These are phyloP conservation scores for Rhabdophis nuchalis DNA, from an alignment of 2,797 vertebrate species.

Conservation along the genomic window DNA sequence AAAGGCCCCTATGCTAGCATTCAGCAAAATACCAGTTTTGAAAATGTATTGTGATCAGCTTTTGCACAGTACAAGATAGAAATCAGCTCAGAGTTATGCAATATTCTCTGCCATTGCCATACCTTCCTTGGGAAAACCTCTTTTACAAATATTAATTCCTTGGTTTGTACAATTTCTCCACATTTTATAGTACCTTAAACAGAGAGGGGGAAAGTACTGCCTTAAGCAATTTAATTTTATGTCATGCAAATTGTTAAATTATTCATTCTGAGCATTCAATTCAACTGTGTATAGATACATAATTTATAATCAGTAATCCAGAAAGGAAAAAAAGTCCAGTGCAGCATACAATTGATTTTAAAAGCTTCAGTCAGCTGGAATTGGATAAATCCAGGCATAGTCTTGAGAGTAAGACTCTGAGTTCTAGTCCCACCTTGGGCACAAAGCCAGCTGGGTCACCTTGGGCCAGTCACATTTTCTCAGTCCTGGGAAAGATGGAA, in stretches of 20 bases:
- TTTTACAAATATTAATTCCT: background rate
- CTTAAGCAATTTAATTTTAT: background rate
- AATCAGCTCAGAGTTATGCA: background rate
- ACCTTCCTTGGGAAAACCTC: background rate
- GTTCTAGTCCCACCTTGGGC: background rate
- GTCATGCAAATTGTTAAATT: background rate
- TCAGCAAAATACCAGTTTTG: background rate
- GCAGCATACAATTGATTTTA: background rate
- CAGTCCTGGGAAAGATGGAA: background rate
- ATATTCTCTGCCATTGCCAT: too few relatives aligned
- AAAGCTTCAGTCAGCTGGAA: background rate
- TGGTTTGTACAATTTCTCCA: background rate
- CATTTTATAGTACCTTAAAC: background rate
- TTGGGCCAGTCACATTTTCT: background rate
- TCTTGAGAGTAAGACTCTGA: background rate
- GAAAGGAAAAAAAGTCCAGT: background rate
- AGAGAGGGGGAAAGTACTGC: background rate
- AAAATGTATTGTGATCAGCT: background rate
- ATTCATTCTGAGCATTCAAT: background rate
- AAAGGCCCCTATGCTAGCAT: background rate
- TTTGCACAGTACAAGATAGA: background rate
- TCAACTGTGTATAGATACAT: background rate
- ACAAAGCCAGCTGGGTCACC: background rate
- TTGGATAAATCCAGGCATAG: background rate
- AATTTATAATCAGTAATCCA: background rate